Conservation (phyloP, 1,140 invertebrate species). For the Drosophila ogumai region DNA sequence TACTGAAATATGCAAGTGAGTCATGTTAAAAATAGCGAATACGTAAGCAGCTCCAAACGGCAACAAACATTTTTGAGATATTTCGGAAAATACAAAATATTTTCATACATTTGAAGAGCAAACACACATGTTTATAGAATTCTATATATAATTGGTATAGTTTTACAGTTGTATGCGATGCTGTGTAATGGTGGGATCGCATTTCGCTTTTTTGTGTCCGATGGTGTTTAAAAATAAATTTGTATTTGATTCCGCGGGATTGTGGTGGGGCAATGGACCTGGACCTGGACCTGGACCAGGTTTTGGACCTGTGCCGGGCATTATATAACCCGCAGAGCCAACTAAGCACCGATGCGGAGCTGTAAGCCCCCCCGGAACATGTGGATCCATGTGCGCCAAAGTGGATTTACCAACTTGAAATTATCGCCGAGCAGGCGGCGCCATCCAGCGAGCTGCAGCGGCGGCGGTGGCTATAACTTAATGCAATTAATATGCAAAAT, state of each 20-base stretch:
- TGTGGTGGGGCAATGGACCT: slow-evolving; percentile 1
- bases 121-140: slow-evolving; percentile 6
- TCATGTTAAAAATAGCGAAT: slow-evolving; percentile 69
- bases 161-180: slow-evolving; percentile 15
- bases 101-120: slow-evolving; percentile 29
- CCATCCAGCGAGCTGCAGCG: slow-evolving; percentile 43
- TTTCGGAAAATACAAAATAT: slow-evolving; percentile 36
- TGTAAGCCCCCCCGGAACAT: slow-evolving; percentile 66
- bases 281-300: neutral
- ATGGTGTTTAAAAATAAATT: slow-evolving; percentile 50
- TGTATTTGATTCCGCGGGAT: slow-evolving; percentile 25
- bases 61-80: slow-evolving; percentile 71
- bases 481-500: slow-evolving; percentile 85
- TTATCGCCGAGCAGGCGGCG: slow-evolving; percentile 79
- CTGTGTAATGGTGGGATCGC: slow-evolving; percentile 37
- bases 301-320: neutral
- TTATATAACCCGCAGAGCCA: slow-evolving; percentile 43
- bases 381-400: slow-evolving; percentile 79
- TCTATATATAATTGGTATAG: slow-evolving; percentile 24
- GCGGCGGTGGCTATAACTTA: slow-evolving; percentile 76
- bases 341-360: slow-evolving; percentile 62
- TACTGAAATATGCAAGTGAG: slow-evolving; percentile 41
- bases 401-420: slow-evolving; percentile 81
- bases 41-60: slow-evolving; percentile 37
- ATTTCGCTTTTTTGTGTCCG: slow-evolving; percentile 38